Percentiles rank a stretch among this genome's conserved stretches.
Evolutionary conservation across 2,113 vertebrate species (phyloP).

Genomic region (Pseudonaja textilis): DNA sequence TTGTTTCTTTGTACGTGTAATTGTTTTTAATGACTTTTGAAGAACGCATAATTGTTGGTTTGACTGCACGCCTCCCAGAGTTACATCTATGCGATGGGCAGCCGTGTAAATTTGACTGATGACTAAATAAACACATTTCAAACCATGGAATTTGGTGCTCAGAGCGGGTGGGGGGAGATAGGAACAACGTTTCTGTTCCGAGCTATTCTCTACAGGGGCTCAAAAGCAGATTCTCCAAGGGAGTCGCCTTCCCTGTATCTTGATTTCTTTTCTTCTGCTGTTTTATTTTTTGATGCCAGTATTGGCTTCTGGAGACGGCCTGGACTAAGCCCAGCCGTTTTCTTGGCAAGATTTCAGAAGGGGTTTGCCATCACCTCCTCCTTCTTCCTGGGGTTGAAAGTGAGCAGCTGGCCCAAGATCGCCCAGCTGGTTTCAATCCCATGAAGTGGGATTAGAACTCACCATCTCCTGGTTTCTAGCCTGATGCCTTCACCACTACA

Average conservation of each 20-base stretch:
- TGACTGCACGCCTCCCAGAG: neutral
- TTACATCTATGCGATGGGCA: neutral
- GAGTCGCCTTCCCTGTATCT: neutral
- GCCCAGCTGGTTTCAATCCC: neutral
- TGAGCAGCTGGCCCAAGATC: neutral
- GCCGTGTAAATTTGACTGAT: neutral
- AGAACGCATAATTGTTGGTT: neutral
- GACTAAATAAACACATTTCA: neutral
- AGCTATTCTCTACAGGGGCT: neutral
- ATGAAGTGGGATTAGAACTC: neutral
- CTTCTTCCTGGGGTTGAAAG: neutral
- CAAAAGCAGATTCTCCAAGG: neutral
- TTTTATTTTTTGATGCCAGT: neutral
- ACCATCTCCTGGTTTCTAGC: neutral
- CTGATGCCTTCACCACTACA: neutral
- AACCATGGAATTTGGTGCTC: neutral
- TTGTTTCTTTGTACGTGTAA: neutral
- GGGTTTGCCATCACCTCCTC: neutral
- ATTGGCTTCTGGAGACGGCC: neutral
- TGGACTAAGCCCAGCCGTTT: neutral
- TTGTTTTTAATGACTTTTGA: neutral
- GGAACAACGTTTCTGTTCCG: neutral
- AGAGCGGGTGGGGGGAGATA: neutral
- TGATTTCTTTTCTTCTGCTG: neutral
- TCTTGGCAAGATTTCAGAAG: neutral